Evolutionary conservation across 2,113 vertebrate species (phyloP), one percentile per base, ranked within the genome.

Genomic region (Saimiri boliviensis): DNA sequence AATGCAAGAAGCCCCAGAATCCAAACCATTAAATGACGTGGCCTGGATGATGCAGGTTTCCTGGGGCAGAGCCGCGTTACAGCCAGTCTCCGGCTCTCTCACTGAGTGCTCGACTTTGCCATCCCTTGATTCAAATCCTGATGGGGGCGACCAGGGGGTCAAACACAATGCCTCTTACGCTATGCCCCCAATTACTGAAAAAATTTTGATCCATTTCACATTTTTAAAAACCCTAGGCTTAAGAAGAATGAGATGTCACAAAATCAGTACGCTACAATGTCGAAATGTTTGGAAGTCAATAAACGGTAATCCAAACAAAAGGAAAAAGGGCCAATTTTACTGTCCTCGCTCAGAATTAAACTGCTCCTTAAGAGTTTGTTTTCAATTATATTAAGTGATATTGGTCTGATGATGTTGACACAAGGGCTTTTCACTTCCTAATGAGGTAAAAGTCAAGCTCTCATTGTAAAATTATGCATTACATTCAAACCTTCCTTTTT

Each of bases 171-270:
- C 20, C 68, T 58, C 19, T 27, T 54, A 47, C 4, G 2, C 54
- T 47, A 23, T 7, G 52, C 40, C 45, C 8, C 25, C 54, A 71
- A 27, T 56, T 91, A 76, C 2, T 37, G 5, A 91, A 89, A 68
- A 32, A 42, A 14, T 84, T 89, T 49, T 54, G 30, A 71, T 52
- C 42, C 42, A 54, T 27, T 93, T 42, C 47, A 42, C 8, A 66
- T 68, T 74, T 87, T 52, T 14, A 19, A 35, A 74, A 89, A 49
- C 12, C 17, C 70, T 12, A 70, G 9, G 12, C 76, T 79, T 68
- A 68, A 76, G 86, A 95, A 92, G 42, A 92, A 88, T 16, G 45
- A 82, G 9, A 45, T n/a, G 25, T 81, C 81, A 93, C 58, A 86
- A 94, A 76, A 86, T 66, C 45, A 84, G 47, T 21, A 74, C 58